A percentile compares a stretch with the other conserved stretches of the same genome.
These are phyloP conservation scores for Lutjanus campechanus DNA, from an alignment of 2,797 vertebrate genomes.

Conservation along the genomic window DNA sequence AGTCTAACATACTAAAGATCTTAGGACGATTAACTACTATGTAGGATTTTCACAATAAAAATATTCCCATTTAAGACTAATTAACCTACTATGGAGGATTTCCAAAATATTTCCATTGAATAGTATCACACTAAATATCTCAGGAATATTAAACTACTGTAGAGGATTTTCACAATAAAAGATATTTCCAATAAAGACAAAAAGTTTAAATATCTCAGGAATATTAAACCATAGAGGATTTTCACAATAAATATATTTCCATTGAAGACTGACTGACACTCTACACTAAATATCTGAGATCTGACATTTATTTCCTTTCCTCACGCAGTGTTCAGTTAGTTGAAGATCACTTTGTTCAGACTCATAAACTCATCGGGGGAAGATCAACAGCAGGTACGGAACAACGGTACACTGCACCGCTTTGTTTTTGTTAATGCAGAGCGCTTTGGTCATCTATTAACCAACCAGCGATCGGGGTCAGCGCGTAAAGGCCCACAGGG, in stretches of 20 bases:
- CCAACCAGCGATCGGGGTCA: constrained; percentile 77
- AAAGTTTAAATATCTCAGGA: not conserved
- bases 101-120: no score
- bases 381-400: constrained; percentile 35
- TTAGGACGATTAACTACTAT: no score
- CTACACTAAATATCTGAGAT: no score
- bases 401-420: constrained; percentile 41
- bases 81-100: no score
- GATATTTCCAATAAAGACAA: not conserved
- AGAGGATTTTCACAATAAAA: not conserved
- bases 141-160: not conserved
- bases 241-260: no score
- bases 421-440: constrained; percentile 57
- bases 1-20: no score
- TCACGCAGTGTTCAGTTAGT: not conserved
- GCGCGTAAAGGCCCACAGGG: constrained; percentile 57
- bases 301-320: no score
- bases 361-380: constrained; percentile 8
- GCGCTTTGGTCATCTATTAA: constrained; percentile 77
- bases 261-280: no score
- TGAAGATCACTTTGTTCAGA: constrained; percentile 13
- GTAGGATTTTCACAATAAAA: no score
- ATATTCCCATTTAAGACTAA: no score
- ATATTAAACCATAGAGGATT: no score
- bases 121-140: no score